Evolutionary conservation across 2,113 vertebrate species (phyloP).

Genomic region (Protobothrops mucrosquamatus): DNA sequence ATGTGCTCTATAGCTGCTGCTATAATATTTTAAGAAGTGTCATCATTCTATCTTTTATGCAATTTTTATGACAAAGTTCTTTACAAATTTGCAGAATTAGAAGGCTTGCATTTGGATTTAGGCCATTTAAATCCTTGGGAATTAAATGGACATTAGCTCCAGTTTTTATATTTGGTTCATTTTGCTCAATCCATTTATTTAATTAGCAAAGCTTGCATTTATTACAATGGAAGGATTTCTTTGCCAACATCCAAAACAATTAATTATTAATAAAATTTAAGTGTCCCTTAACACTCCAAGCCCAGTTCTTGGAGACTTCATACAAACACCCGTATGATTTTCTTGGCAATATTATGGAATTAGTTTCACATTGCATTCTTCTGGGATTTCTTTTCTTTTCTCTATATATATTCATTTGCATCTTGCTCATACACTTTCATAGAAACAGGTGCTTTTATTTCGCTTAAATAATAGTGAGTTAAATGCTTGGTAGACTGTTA

Average conservation of each 20-base stretch:
- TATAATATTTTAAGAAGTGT: neutral
- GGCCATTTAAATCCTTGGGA: neutral
- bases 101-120: neutral
- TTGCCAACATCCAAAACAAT: neutral
- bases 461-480: neutral
- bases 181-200: neutral
- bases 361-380: neutral
- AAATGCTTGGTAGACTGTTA: neutral
- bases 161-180: neutral
- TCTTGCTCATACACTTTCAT: neutral
- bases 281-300: neutral
- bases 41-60: neutral
- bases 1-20: neutral
- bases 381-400: neutral
- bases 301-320: neutral
- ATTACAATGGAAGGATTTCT: neutral
- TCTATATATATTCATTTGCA: neutral
- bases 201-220: slow-evolving; percentile 7
- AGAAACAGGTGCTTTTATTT: neutral
- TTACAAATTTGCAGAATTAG: slow-evolving; percentile 6
- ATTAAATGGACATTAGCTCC: neutral
- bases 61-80: neutral
- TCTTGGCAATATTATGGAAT: neutral
- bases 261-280: neutral
- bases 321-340: neutral